phyloP scores from a whole-genome alignment of 1,140 invertebrate species.

The Drosophila neocordata region DNA sequence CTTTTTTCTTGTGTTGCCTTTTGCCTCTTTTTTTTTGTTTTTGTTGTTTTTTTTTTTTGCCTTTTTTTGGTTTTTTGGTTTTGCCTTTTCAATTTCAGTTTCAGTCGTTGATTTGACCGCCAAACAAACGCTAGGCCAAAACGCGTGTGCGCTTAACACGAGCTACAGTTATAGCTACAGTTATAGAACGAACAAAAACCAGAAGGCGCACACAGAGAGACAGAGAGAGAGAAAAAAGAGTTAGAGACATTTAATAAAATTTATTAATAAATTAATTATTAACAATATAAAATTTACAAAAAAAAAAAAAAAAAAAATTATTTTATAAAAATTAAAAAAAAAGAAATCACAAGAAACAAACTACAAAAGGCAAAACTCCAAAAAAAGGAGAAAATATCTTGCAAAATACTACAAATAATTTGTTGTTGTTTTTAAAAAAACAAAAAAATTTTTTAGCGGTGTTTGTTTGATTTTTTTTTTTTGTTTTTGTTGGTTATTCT shows the following conservation, averaged over 20 bases:
- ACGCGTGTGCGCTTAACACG: slow-evolving; percentile 36
- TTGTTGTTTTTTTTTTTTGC: background rate
- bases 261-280: background rate
- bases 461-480: background rate
- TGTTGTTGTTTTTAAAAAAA: slow-evolving; percentile 50
- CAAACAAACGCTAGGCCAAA: slow-evolving; percentile 72
- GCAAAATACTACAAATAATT: slow-evolving; percentile 35
- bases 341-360: slow-evolving; percentile 15
- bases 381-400: slow-evolving; percentile 19
- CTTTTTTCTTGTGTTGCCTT: background rate
- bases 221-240: slow-evolving; percentile 31
- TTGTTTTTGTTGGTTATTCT: slow-evolving; percentile 30
- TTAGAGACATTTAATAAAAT: slow-evolving; percentile 24
- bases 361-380: slow-evolving; percentile 7
- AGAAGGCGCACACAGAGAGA: slow-evolving; percentile 18
- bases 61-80: slow-evolving; percentile 6
- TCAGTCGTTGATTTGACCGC: slow-evolving; percentile 78
- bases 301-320: slow-evolving; percentile 25
- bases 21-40: background rate
- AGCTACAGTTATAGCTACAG: background rate
- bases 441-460: too few species aligned
- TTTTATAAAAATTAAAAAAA: slow-evolving; percentile 26
- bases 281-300: slow-evolving; percentile 7
- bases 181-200: slow-evolving; percentile 8
- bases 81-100: slow-evolving; percentile 32